Base-by-base conservation (phyloP, 2,797 vertebrate species). In the Zenarchopterus dispar region DNA sequence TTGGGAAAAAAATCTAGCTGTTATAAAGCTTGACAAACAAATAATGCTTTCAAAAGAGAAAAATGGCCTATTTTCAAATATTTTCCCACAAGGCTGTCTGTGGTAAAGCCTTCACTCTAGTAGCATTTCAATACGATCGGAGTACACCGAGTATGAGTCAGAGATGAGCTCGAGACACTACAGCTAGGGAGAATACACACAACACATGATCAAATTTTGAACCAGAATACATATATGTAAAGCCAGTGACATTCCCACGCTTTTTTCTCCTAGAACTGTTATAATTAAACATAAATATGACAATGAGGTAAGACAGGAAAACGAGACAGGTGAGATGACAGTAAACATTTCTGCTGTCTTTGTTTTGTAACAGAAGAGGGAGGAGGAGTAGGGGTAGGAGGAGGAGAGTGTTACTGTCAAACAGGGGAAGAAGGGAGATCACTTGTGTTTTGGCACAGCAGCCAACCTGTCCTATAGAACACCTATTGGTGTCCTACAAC, bases 331-430 rank as follows among this genome's bases (percentile, higher is more conserved):
- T 80, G 82, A 87, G 70, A 87, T 84, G 90, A 90, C 87, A 89
- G 85, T 85, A 87, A 91, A 90, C 88, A 88, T 88, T 90, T 79
- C 73, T 79, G 62, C 81, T 87, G 88, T 87, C 91, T 93, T 91
- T 93, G 89, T 92, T 92, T 91, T 89, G 86, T 82, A 90, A 87
- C 78, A 77, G 81, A 82, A 79, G 74, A 79, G 51, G 57, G 74
- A 70, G 73, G 62, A 62, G 41, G 60, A 66, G 66, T 43, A 65
- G 61, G 57, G 69, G 65, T 45, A 60, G 61, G 75, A 77, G 73
- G 81, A 73, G 59, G 71, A 78, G 92, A 90, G 87, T 85, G 88
- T 85, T 91, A 82, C 88, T 90, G 92, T 88, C 89, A 88, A 86
- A 78, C 76, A 69, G 84, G 80, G 79, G 88, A 89, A 81, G 87